Evolutionary conservation across 2,797 vertebrate species (phyloP), one percentile per base, ranked within the genome.

Genomic region (Rallus crepitans): DNA sequence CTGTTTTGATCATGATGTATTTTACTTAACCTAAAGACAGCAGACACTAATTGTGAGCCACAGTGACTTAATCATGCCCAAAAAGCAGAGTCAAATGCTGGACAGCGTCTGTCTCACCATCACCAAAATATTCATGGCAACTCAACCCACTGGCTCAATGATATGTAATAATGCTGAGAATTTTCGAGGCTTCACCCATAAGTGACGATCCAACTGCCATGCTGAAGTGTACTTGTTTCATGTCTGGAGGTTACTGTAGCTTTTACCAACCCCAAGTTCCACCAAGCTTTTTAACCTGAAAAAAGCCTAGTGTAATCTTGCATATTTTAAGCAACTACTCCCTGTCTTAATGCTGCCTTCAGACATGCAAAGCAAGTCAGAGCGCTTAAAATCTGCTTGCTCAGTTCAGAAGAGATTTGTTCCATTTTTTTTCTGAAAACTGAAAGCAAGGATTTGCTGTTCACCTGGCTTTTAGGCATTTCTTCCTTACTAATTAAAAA

Each of bases 161-260:
- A 19, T 45, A 19, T 45, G 42, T 45, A 45, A 45, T 45, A 45
- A 45, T 45, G 42, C 42, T 45, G 42, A 45, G 42, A 45, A 45
- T 19, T 45, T 45, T 45, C 18, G 7, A 45, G 42, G 42, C 42
- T 45, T 45, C 42, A 45, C 42, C 42, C 42, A 45, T 19, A 94
- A 64, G 37, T 64, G 89, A 96, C 92, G 78, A 89, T 93, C 88
- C 87, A 72, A 64, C n/a, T 90, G 63, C 69, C 96, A 72, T 33
- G 70, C 52, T 82, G 45, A 91, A 92, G 94, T 76, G 40, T 3
- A 39, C 81, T 57, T 66, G 31, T 76, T 45, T 81, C 52, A 55
- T 42, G 42, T 24, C 83, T 57, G 50, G 28, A 87, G 23, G 45
- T 30, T 30, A 53, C 31, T 63, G 15, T 52, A 28, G 69, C 61